Conservation (phyloP, 1,140 invertebrate genomes). For the Drosophila kohkoa region DNA sequence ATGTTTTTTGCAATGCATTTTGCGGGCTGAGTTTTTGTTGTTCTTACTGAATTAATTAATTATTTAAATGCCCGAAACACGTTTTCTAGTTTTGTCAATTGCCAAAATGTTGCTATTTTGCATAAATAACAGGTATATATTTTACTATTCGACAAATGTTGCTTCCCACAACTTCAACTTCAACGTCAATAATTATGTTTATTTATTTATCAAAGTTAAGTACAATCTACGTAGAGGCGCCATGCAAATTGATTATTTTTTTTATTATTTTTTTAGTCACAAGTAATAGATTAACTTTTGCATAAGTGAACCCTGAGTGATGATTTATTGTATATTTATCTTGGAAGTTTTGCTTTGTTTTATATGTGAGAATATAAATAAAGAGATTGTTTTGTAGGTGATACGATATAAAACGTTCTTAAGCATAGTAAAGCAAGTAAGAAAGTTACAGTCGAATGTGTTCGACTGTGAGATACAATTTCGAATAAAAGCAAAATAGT, state of each 20-base stretch:
- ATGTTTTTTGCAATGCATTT: slow-evolving; percentile 32
- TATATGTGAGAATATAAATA: too few relatives aligned
- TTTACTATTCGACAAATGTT: neutral
- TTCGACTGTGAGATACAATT: too few relatives aligned
- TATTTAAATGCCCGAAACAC: slow-evolving; percentile 1
- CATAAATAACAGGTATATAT: slow-evolving; percentile 16
- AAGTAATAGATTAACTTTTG: neutral
- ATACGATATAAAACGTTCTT: too few relatives aligned
- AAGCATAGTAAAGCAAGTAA: too few relatives aligned
- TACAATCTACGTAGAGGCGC: neutral
- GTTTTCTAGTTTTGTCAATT: neutral
- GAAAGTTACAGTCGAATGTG: too few relatives aligned
- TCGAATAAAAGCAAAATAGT: too few relatives aligned
- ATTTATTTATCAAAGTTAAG: neutral
- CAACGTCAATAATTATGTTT: neutral
- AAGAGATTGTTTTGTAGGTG: too few relatives aligned
- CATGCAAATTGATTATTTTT: neutral
- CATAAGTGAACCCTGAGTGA: neutral
- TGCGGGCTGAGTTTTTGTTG: slow-evolving; percentile 21
- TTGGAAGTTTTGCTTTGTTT: neutral
- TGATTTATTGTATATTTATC: neutral
- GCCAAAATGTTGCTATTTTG: neutral
- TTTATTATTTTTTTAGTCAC: neutral
- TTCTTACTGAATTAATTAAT: slow-evolving; percentile 4
- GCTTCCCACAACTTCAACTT: neutral